A percentile compares a stretch with the other conserved stretches of the same genome.
Evolutionary conservation across 2,888 invertebrate species (phyloP).

Genomic region (Hylaea fasciaria): DNA sequence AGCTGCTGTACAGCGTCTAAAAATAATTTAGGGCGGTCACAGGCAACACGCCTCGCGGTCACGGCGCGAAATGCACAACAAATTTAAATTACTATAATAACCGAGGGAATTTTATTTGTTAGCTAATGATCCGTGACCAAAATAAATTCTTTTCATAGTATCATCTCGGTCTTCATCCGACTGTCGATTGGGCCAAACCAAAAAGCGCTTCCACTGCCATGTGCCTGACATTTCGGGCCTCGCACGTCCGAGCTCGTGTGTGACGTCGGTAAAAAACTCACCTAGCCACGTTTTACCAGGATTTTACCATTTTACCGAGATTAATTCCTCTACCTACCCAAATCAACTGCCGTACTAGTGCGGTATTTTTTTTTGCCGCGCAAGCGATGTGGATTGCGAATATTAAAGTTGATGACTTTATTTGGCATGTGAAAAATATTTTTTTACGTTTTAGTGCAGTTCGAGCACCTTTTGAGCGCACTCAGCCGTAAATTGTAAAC

Average conservation of each 20-base stretch:
- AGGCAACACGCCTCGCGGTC: too few species aligned
- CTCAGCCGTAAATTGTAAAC: conserved; percentile 9
- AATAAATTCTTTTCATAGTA: too few species aligned
- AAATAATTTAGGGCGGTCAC: too few species aligned
- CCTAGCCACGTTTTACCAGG: conserved; percentile 44
- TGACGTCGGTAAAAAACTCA: conserved; percentile 66
- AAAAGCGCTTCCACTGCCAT: conserved; percentile 65
- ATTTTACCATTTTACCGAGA: conserved; percentile 44
- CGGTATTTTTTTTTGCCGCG: conserved; percentile 31
- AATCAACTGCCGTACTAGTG: conserved; percentile 36
- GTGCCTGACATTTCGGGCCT: conserved; percentile 70
- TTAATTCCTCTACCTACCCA: conserved; percentile 43
- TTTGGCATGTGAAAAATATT: conserved; percentile 33
- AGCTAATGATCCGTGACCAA: too few species aligned
- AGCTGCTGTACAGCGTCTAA: too few species aligned
- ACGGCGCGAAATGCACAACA: too few species aligned
- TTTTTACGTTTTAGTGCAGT: conserved; percentile 23
- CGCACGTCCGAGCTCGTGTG: conserved; percentile 63
- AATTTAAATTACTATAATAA: too few species aligned
- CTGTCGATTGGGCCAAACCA: conserved; percentile 45
- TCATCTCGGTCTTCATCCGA: background rate
- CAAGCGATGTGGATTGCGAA: conserved; percentile 28
- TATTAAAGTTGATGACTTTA: conserved; percentile 39
- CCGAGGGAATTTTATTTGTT: too few species aligned
- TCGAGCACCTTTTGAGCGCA: conserved; percentile 24